A percentile compares a stretch with the other conserved stretches of the same genome.
phyloP scores from a whole-genome alignment of 2,113 vertebrate species.

The Coptodon bakossiorum region DNA sequence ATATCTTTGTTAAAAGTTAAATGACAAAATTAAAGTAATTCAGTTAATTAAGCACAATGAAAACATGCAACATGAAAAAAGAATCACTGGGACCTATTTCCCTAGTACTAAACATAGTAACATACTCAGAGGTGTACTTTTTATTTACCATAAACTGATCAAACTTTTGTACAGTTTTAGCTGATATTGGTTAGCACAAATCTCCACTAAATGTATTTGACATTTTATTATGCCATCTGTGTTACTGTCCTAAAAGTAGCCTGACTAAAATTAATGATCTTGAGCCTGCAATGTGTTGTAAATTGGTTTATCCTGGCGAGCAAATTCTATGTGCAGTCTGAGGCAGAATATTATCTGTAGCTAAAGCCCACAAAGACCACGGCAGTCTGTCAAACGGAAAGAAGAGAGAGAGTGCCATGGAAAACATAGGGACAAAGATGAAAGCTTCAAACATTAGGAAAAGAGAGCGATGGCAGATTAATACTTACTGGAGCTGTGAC shows the following conservation, averaged over 20 bases:
- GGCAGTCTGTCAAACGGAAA: constrained; percentile 1
- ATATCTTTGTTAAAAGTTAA: background rate
- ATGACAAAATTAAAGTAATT: background rate
- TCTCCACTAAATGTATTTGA: background rate
- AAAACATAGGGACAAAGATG: background rate
- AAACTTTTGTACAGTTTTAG: background rate
- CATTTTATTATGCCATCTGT: background rate
- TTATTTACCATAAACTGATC: background rate
- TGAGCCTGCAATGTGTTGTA: background rate
- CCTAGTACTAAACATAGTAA: background rate
- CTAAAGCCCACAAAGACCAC: background rate
- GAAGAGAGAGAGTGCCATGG: background rate
- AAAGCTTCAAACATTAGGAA: background rate
- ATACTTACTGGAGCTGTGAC: background rate
- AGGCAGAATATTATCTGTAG: constrained; percentile 4
- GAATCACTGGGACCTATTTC: background rate
- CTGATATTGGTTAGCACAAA: background rate
- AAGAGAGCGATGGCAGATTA: background rate
- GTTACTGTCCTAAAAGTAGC: background rate
- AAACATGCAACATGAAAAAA: background rate
- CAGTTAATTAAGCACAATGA: background rate
- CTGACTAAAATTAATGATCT: background rate
- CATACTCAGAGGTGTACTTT: background rate
- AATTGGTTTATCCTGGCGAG: background rate
- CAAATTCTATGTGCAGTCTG: background rate